Evolutionary conservation across 2,888 invertebrate species (phyloP), one percentile per base, ranked within the genome.

Genomic region (Choristoneura rosaceana): DNA sequence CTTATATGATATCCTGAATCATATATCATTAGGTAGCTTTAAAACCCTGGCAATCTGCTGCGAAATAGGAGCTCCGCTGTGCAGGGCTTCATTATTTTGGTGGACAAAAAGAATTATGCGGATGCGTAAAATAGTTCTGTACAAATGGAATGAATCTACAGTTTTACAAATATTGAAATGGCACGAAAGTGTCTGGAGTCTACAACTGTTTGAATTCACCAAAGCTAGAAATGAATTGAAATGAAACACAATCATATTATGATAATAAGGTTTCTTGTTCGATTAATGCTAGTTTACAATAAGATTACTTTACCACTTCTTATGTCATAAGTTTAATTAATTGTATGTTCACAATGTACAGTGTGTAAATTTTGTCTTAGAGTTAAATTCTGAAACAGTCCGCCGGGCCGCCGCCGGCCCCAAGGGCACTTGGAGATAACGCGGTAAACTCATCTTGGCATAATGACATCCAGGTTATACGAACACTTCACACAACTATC

Each of bases 261-360:
- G 93, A 94, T 94, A 93, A 94, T 94, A 94, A 94, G 93, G 93
- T 93, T 93, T 93, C 89, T 93, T 94, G 92, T 94, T 93, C 86
- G 92, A 92, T 92, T 92, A 93, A 89, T 92, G 82, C 93, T 93
- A 94, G 88, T 92, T 92, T 93, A 93, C 91, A 93, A 90, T 94
- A 93, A 93, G 91, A 92, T 93, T 93, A 93, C 87, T 87, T 91
- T 90, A 91, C 87, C 87, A 87, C 88, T 84, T 84, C 80, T 90
- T 92, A 90, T 90, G 75, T 77, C 80, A 79, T 87, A 88, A 87
- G 83, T 90, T 89, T 88, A 92, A 89, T 92, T 90, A 90, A 80
- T 87, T 91, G 86, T 93, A 93, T 94, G 91, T 94, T 93, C 93
- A 94, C 90, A 93, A 94, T 94, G 92, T 94, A 93, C 94, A 94